Conservation (phyloP, 2,113 vertebrate species). For the Leiothrix lutea region DNA sequence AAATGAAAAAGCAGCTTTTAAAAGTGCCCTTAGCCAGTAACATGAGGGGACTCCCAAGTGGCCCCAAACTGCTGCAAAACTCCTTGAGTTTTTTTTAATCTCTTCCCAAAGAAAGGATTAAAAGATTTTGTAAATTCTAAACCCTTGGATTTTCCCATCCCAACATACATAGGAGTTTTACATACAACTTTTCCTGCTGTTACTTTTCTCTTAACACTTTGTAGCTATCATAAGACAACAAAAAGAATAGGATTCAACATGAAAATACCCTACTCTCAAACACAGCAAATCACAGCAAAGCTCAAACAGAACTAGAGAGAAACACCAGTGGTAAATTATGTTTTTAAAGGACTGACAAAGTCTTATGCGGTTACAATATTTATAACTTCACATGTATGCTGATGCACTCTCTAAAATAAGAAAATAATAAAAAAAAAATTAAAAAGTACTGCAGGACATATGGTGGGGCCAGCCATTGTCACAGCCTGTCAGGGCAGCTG, state of each 20-base stretch:
- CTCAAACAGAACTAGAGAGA: neutral
- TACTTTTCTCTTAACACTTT: neutral
- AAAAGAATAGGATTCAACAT: neutral
- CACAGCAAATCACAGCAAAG: neutral
- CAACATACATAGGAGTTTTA: neutral
- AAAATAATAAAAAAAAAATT: neutral
- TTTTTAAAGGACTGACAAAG: neutral
- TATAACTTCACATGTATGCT: neutral
- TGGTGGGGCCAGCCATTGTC: neutral
- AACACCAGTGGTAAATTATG: neutral
- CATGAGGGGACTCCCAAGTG: neutral
- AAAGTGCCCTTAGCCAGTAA: neutral
- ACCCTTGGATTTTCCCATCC: neutral
- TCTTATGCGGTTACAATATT: neutral
- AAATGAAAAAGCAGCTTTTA: neutral
- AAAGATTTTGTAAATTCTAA: neutral
- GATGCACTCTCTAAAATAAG: slow-evolving; percentile 19
- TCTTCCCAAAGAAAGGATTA: neutral
- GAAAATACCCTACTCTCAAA: neutral
- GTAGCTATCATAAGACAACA: neutral
- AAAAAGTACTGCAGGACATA: neutral
- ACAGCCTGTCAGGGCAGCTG: neutral
- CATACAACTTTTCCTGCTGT: neutral
- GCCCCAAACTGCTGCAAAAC: neutral
- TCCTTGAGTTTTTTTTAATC: neutral